Conservation (phyloP, 2,797 vertebrate genomes). For the Todus mexicanus region DNA sequence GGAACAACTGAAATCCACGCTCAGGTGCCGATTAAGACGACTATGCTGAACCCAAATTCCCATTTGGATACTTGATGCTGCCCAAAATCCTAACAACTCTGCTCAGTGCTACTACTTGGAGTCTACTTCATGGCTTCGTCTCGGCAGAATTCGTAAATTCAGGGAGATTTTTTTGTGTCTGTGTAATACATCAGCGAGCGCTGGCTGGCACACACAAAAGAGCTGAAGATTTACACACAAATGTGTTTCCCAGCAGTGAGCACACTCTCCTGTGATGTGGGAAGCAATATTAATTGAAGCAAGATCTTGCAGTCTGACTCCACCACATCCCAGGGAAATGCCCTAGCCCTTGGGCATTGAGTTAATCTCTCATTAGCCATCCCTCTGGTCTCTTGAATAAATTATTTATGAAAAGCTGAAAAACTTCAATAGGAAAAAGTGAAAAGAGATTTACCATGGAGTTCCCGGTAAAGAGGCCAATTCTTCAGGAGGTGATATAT, state of each 20-base stretch:
- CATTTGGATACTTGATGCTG: neutral
- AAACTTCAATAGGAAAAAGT: constrained; percentile 56
- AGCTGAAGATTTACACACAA: constrained; percentile 33
- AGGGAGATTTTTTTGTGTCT: neutral
- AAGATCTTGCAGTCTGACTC: constrained; percentile 56
- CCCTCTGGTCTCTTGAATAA: constrained; percentile 59
- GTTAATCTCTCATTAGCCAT: constrained; percentile 66
- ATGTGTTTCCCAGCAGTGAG: constrained; percentile 40
- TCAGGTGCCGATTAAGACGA: neutral
- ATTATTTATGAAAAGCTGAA: constrained; percentile 64
- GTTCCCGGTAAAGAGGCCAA: constrained; percentile 13
- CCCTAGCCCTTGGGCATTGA: constrained; percentile 49
- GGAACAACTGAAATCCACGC: neutral
- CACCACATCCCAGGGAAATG: constrained; percentile 66
- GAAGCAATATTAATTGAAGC: constrained; percentile 61
- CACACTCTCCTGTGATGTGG: constrained; percentile 56
- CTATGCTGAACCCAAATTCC: neutral
- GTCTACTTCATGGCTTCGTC: neutral
- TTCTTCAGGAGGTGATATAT: constrained; percentile 7
- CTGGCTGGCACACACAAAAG: constrained; percentile 2
- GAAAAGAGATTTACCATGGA: constrained; percentile 49
- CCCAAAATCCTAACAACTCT: neutral
- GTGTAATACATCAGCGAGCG: neutral
- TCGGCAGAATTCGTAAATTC: neutral
- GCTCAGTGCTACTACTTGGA: neutral